Evolutionary conservation across 2,888 invertebrate genomes (phyloP).

Genomic region (Odontomyia ornata): DNA sequence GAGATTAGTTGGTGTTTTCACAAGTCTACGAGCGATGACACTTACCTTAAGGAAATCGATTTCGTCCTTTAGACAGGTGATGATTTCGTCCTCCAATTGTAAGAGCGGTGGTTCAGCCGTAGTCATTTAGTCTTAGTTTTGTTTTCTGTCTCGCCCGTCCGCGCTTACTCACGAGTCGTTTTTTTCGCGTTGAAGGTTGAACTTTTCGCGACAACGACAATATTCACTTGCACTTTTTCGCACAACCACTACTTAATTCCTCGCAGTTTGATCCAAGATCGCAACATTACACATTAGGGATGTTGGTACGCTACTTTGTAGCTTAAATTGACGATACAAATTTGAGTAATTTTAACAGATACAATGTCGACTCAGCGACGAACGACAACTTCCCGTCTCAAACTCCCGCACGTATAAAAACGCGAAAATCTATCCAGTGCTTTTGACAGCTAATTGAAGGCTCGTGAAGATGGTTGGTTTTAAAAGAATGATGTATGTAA

Average conservation of each 20-base stretch:
- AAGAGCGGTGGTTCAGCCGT: slow-evolving; percentile 72
- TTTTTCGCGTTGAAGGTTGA: slow-evolving; percentile 30
- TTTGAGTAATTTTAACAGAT: not conserved
- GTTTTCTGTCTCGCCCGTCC: slow-evolving; percentile 19
- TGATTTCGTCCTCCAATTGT: slow-evolving; percentile 69
- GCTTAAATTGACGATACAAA: not conserved
- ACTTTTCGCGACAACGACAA: not conserved
- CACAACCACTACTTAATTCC: slow-evolving; percentile 37
- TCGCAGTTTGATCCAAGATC: not conserved
- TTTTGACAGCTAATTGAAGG: slow-evolving; percentile 25
- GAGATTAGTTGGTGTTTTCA: not conserved
- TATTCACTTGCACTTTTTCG: slow-evolving; percentile 18
- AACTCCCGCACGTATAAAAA: slow-evolving; percentile 30
- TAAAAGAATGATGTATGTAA: too few relatives aligned
- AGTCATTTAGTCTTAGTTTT: slow-evolving; percentile 63
- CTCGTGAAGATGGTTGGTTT: slow-evolving; percentile 17
- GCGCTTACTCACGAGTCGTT: slow-evolving; percentile 27
- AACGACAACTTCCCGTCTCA: slow-evolving; percentile 26
- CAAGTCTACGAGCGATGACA: not conserved
- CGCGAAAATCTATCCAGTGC: not conserved
- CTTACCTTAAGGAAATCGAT: slow-evolving; percentile 43
- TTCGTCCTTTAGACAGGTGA: slow-evolving; percentile 46
- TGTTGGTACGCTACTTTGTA: not conserved
- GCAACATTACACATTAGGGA: slow-evolving; percentile 17
- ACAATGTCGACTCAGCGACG: slow-evolving; percentile 5